phyloP scores from a whole-genome alignment of 2,888 invertebrate species.

The Phytoseiulus persimilis region DNA sequence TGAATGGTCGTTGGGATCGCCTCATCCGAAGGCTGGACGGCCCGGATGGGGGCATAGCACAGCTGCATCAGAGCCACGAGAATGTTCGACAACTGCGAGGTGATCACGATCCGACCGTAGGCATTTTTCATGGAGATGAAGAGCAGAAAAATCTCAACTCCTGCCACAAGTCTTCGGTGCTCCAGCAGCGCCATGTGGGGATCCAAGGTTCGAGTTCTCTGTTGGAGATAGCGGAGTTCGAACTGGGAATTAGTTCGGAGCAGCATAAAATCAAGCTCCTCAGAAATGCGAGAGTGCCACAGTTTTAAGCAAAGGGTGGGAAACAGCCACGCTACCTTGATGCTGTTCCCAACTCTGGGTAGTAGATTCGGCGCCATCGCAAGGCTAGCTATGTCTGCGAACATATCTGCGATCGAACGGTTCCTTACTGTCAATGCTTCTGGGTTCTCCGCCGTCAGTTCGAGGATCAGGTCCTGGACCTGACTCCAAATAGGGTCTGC shows the following conservation, averaged over 20 bases:
- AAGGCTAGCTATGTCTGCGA: neutral
- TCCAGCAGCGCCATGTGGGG: neutral
- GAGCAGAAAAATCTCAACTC: neutral
- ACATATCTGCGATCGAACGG: neutral
- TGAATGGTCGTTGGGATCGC: neutral
- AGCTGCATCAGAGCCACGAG: constrained; percentile 16
- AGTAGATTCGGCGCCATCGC: constrained; percentile 15
- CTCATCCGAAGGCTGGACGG: neutral
- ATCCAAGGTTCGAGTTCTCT: constrained; percentile 6
- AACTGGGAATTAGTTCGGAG: no score
- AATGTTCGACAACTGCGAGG: neutral
- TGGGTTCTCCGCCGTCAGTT: neutral
- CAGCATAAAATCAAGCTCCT: no score
- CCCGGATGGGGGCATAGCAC: constrained; percentile 9
- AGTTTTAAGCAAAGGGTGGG: no score
- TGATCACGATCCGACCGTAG: neutral
- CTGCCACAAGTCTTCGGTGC: constrained; percentile 10
- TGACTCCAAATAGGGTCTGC: neutral
- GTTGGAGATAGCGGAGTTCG: neutral
- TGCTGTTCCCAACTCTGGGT: neutral
- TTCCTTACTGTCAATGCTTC: neutral
- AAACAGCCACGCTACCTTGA: no score
- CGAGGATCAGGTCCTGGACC: neutral
- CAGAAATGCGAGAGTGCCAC: no score
- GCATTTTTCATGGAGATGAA: neutral